These are phyloP conservation scores for Cyprinodon diabolis DNA, from an alignment of 2,797 vertebrate species.

Conservation along the genomic window DNA sequence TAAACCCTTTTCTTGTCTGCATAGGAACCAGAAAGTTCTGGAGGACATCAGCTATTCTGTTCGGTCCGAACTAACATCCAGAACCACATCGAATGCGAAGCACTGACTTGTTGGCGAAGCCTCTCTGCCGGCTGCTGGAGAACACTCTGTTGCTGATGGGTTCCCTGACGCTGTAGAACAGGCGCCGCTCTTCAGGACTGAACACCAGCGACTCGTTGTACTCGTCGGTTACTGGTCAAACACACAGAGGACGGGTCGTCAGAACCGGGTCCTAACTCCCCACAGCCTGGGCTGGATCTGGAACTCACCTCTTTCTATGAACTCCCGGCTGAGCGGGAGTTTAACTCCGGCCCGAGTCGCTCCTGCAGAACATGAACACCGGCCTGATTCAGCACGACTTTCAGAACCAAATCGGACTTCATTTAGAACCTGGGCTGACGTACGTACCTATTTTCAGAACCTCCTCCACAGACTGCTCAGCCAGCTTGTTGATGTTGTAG, in stretches of 20 bases:
- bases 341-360: slow-evolving; percentile 80
- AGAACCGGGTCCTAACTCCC: not conserved
- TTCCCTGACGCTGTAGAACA: slow-evolving; percentile 96
- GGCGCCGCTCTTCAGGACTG: slow-evolving; percentile 88
- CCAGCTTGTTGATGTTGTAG: slow-evolving; percentile 97
- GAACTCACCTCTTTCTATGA: slow-evolving; percentile 86
- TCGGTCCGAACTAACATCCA: no score
- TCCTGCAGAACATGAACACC: slow-evolving; percentile 68
- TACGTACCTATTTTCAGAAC: slow-evolving; percentile 90
- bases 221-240: slow-evolving; percentile 84
- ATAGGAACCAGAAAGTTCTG: no score
- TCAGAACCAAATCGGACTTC: not conserved
- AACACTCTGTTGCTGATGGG: slow-evolving; percentile 96
- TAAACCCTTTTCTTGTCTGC: no score
- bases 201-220: slow-evolving; percentile 94
- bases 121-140: slow-evolving; percentile 90
- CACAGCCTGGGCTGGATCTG: not conserved
- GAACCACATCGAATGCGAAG: no score
- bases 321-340: slow-evolving; percentile 79
- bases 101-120: slow-evolving; percentile 92
- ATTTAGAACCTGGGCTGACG: not conserved
- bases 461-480: slow-evolving; percentile 91
- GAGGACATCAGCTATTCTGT: no score
- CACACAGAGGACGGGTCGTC: not conserved
- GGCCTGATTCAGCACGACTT: not conserved